Percentiles rank a stretch among this genome's conserved stretches.
phyloP scores from a whole-genome alignment of 2,888 invertebrate species.

The Lampropteryx suffumata region DNA sequence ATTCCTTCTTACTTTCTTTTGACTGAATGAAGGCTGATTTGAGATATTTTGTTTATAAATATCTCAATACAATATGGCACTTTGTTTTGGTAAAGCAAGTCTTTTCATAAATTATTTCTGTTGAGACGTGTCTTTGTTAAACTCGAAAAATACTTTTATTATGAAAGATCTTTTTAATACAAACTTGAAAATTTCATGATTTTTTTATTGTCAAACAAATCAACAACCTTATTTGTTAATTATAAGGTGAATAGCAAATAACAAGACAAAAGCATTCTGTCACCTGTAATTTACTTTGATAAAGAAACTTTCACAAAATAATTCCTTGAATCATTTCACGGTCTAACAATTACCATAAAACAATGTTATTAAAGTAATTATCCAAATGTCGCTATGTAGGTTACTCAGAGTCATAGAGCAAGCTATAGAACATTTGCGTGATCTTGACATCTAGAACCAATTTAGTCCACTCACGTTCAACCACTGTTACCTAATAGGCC shows the following conservation, averaged over 20 bases:
- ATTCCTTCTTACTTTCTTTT: conserved; percentile 7
- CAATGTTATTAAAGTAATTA: conserved; percentile 26
- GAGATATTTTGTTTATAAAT: not conserved
- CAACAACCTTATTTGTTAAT: too few species aligned
- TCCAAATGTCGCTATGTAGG: conserved; percentile 19
- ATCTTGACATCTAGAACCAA: too few species aligned
- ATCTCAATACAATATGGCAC: not conserved
- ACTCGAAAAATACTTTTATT: too few species aligned
- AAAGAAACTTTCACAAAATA: conserved; percentile 16
- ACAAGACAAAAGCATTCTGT: not conserved
- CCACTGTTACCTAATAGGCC: too few species aligned
- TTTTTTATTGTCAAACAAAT: too few species aligned
- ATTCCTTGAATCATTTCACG: conserved; percentile 14
- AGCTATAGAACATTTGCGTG: not conserved
- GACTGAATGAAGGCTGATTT: not conserved
- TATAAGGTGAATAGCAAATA: not conserved
- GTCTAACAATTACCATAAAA: conserved; percentile 17
- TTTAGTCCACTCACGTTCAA: too few species aligned
- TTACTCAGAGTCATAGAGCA: conserved; percentile 6
- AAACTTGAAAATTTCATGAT: too few species aligned
- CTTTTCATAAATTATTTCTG: too few species aligned
- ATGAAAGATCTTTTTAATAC: too few species aligned
- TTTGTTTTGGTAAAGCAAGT: not conserved
- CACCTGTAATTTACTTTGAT: not conserved
- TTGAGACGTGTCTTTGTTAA: too few species aligned